A percentile compares a stretch with the other conserved stretches of the same genome.
Conservation (phyloP, 2,113 vertebrate genomes). For the Nibea coibor region DNA sequence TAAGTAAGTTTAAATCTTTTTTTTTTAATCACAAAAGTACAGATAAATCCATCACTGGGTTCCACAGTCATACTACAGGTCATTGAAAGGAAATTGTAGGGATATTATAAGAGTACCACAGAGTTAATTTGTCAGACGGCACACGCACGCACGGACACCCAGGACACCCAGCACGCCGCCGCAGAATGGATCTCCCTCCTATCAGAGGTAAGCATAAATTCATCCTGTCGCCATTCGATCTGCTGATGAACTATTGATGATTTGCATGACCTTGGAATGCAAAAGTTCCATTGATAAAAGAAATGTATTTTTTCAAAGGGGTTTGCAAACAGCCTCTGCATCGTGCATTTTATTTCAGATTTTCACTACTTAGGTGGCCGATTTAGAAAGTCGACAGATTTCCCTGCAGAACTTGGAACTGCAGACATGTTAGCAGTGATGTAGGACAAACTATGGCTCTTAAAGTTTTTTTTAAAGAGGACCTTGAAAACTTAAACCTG, state of each 20-base stretch:
- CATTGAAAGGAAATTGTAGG: background rate
- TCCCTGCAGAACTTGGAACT: background rate
- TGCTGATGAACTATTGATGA: constrained; percentile 53
- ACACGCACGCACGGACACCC: constrained; percentile 15
- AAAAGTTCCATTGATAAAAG: constrained; percentile 10
- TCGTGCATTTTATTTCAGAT: background rate
- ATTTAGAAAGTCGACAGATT: background rate
- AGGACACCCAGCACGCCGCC: constrained; percentile 35
- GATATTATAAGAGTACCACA: background rate
- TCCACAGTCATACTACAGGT: background rate
- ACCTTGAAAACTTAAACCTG: background rate
- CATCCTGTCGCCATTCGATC: constrained; percentile 46
- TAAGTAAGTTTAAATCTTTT: constrained; percentile 11
- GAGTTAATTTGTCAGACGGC: background rate
- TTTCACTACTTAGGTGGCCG: background rate
- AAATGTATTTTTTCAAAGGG: background rate
- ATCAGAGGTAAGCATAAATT: constrained; percentile 81
- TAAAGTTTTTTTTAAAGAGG: background rate
- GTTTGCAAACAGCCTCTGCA: background rate
- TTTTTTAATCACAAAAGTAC: background rate
- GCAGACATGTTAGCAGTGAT: background rate
- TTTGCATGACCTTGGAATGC: constrained; percentile 48
- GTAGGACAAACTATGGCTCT: background rate
- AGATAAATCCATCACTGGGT: background rate
- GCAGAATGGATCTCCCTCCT: constrained; percentile 83